phyloP scores from a whole-genome alignment of 2,113 vertebrate genomes.

The Vulpes vulpes region DNA sequence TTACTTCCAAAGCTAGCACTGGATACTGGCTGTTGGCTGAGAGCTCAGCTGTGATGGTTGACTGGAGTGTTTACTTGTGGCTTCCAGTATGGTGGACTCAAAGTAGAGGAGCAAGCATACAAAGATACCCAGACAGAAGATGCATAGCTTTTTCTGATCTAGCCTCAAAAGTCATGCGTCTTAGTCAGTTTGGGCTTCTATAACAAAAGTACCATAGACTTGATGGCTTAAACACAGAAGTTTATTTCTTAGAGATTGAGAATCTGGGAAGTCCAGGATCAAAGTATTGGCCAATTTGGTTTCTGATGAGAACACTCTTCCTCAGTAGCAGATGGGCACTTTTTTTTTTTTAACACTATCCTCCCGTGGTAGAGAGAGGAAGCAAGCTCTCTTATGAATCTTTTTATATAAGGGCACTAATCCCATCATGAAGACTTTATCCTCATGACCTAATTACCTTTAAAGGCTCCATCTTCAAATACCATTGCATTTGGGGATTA shows the following conservation, averaged over 20 bases:
- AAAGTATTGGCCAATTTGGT: not conserved
- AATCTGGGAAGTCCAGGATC: not conserved
- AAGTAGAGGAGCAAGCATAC: not conserved
- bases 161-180: not conserved
- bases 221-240: not conserved
- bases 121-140: not conserved
- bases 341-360: not conserved
- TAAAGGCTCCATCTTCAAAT: not conserved
- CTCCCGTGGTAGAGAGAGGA: not conserved
- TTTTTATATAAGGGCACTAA: not conserved
- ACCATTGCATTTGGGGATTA: not conserved
- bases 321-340: not conserved
- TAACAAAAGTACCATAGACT: not conserved
- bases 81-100: not conserved
- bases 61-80: not conserved
- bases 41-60: not conserved
- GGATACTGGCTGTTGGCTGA: not conserved
- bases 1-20: not conserved
- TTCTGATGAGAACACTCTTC: not conserved
- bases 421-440: not conserved
- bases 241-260: not conserved
- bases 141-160: not conserved
- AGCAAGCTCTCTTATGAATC: not conserved
- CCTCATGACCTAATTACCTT: not conserved
- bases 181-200: not conserved